Evolutionary conservation across 2,797 vertebrate genomes (phyloP).

Genomic region (Spea hammondii): DNA sequence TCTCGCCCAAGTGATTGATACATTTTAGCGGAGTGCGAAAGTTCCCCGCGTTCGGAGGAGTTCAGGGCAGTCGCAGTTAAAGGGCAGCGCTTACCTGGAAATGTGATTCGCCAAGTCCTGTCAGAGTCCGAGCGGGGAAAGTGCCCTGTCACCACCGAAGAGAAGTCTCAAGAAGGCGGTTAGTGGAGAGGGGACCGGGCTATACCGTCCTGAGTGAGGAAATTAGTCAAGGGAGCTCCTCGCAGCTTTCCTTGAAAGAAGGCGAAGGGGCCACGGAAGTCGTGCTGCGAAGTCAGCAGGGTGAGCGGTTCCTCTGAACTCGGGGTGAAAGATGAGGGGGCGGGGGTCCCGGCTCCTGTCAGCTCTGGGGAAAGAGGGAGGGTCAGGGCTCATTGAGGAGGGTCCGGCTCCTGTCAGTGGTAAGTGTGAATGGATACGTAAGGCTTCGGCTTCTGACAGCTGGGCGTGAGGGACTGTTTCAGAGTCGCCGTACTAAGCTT

Average conservation of each 20-base stretch:
- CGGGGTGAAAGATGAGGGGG: neutral
- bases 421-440: constrained; percentile 8
- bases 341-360: constrained; percentile 30
- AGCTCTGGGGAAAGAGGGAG: neutral
- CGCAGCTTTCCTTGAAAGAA: neutral
- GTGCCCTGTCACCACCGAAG: neutral
- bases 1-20: too few species aligned
- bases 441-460: neutral
- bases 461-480: neutral
- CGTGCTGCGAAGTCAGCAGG: neutral
- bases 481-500: neutral
- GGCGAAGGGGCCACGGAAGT: neutral
- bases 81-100: too few species aligned
- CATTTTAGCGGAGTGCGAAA: neutral
- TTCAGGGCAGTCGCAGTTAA: too few species aligned
- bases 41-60: neutral
- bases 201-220: neutral
- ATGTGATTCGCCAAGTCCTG: neutral
- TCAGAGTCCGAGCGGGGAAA: neutral
- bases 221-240: neutral
- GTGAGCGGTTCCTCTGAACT: constrained; percentile 4
- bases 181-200: neutral
- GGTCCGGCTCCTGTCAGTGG: constrained; percentile 28
- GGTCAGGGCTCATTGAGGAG: neutral
- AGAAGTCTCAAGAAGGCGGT: neutral